These are phyloP conservation scores for Turdus rufiventris DNA, from an alignment of 2,113 vertebrate genomes.

Conservation along the genomic window DNA sequence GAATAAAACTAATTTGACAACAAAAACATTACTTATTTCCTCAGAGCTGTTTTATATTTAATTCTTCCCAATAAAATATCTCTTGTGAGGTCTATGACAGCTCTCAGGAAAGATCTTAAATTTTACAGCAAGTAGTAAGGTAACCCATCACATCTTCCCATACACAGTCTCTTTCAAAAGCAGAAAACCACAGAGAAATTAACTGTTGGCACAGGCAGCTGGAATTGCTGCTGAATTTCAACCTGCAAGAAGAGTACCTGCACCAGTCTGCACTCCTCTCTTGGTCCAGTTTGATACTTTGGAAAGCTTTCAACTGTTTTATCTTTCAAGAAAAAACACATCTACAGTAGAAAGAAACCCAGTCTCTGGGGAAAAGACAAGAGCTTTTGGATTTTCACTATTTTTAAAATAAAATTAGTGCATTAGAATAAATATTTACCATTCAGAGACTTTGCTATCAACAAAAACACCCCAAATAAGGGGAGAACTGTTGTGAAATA, in stretches of 20 bases:
- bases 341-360: background rate
- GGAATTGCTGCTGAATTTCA: background rate
- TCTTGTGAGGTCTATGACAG: background rate
- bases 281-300: background rate
- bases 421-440: background rate
- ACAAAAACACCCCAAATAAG: background rate
- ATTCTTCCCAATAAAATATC: background rate
- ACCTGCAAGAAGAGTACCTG: background rate
- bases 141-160: background rate
- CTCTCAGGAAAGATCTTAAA: background rate
- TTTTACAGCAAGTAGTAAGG: background rate
- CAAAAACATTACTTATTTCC: background rate
- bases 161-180: background rate
- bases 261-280: background rate
- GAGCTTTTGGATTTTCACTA: background rate
- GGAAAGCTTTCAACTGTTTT: background rate
- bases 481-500: background rate
- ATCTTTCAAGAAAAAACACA: background rate
- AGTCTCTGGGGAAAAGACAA: background rate
- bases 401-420: background rate
- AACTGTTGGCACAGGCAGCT: background rate
- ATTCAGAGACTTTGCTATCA: background rate
- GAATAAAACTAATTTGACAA: slow-evolving; percentile 19
- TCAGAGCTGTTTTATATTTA: background rate
- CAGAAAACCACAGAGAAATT: background rate